phyloP scores from a whole-genome alignment of 2,888 invertebrate species.

The Lithosia quadra region DNA sequence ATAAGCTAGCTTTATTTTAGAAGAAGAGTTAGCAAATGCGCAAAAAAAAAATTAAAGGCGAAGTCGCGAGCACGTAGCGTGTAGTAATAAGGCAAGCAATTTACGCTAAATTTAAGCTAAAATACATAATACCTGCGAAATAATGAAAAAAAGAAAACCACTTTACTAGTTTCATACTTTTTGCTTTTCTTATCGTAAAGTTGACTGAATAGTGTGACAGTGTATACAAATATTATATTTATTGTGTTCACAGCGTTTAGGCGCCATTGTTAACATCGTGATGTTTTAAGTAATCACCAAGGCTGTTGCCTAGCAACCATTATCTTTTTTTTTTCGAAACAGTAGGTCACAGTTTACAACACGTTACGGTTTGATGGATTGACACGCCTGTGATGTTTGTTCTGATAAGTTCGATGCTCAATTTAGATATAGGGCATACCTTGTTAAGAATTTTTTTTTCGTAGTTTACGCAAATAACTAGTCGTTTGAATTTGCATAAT shows the following conservation, averaged over 20 bases:
- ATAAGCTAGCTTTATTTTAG: too few relatives aligned
- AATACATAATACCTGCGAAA: neutral
- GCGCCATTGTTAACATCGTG: slow-evolving; percentile 58
- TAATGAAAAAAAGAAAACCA: slow-evolving; percentile 20
- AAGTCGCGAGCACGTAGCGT: too few relatives aligned
- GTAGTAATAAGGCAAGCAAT: too few relatives aligned
- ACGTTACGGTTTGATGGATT: slow-evolving; percentile 71
- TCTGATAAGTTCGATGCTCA: slow-evolving; percentile 52
- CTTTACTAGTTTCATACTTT: slow-evolving; percentile 21
- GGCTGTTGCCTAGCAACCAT: slow-evolving; percentile 61
- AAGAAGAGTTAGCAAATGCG: too few relatives aligned
- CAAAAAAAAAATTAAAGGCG: too few relatives aligned
- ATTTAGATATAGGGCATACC: slow-evolving; percentile 36
- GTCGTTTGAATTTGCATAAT: slow-evolving; percentile 3
- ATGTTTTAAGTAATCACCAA: slow-evolving; percentile 70
- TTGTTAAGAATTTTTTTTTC: slow-evolving; percentile 23
- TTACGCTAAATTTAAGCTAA: neutral
- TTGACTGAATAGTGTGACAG: slow-evolving; percentile 29
- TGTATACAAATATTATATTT: slow-evolving; percentile 27
- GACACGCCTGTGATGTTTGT: slow-evolving; percentile 65
- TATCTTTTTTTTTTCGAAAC: slow-evolving; percentile 62
- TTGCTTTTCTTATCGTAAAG: slow-evolving; percentile 18
- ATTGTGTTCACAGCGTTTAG: slow-evolving; percentile 30
- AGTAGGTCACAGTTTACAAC: slow-evolving; percentile 74
- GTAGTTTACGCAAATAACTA: slow-evolving; percentile 20